phyloP scores from a whole-genome alignment of 1,140 invertebrate genomes.

The Caerostris extrusa region DNA sequence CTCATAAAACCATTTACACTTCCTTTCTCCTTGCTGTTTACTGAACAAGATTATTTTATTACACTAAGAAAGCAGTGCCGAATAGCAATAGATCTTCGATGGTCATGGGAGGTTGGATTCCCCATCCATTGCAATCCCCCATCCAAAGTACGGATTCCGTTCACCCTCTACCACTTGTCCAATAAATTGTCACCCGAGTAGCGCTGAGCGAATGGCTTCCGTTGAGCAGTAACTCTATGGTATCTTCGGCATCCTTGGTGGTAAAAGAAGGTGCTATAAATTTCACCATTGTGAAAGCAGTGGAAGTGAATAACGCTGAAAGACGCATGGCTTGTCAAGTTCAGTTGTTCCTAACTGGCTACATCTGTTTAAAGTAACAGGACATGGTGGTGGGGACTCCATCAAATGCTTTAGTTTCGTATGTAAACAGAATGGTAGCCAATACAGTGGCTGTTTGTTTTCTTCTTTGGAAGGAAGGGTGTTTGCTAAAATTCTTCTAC shows the following conservation, averaged over 20 bases:
- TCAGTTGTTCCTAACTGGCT: too few species aligned
- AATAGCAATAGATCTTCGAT: not conserved
- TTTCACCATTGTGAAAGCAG: not conserved
- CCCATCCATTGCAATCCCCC: not conserved
- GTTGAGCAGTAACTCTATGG: not conserved
- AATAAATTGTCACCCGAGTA: not conserved
- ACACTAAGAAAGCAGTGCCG: not conserved
- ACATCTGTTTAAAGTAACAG: too few species aligned
- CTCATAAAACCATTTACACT: too few species aligned
- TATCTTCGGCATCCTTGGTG: too few species aligned
- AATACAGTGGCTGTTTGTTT: too few species aligned
- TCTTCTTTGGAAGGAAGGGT: too few species aligned
- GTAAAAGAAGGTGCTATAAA: too few species aligned
- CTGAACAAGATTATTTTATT: not conserved
- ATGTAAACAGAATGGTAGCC: not conserved
- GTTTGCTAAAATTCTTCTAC: too few species aligned
- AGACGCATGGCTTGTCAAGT: not conserved
- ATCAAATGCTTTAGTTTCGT: not conserved
- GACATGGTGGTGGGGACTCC: too few species aligned
- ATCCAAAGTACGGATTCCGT: not conserved
- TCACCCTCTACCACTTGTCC: not conserved
- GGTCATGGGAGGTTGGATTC: not conserved
- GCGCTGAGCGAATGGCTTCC: not conserved
- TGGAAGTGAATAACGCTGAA: not conserved
- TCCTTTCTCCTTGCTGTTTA: too few species aligned